Percentiles rank a stretch among this genome's conserved stretches.
Conservation (phyloP, 2,113 vertebrate species). For the Dicentrarchus labrax region DNA sequence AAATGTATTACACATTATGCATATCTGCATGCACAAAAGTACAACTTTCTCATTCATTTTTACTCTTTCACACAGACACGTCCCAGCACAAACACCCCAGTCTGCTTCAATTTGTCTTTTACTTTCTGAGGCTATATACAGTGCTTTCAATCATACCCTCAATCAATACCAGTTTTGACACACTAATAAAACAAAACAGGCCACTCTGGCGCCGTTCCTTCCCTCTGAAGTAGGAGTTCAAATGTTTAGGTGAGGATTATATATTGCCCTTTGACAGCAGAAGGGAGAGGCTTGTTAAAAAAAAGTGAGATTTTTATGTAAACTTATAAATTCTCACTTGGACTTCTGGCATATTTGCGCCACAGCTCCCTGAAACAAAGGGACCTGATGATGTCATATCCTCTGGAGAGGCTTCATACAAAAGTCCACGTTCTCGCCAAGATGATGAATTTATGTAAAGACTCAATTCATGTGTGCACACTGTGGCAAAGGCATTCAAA, state of each 20-base stretch:
- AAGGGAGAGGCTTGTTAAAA: constrained; percentile 46
- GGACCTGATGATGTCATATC: constrained; percentile 63
- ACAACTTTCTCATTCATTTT: constrained; percentile 17
- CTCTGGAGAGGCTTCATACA: constrained; percentile 53
- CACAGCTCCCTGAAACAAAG: constrained; percentile 45
- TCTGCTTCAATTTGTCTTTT: constrained; percentile 48
- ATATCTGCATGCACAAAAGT: neutral
- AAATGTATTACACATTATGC: neutral
- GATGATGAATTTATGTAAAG: constrained; percentile 62
- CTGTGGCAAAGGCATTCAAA: constrained; percentile 8
- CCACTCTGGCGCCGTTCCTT: constrained; percentile 51
- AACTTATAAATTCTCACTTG: constrained; percentile 57
- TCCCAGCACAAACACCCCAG: neutral
- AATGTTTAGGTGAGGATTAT: constrained; percentile 68
- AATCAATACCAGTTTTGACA: constrained; percentile 75
- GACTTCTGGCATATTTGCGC: constrained; percentile 16
- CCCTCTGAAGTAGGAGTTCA: constrained; percentile 63
- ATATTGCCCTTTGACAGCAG: constrained; percentile 57
- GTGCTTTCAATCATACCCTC: constrained; percentile 60
- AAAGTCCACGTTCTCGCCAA: constrained; percentile 37
- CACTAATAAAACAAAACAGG: constrained; percentile 68
- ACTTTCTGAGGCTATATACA: constrained; percentile 29
- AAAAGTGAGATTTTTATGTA: constrained; percentile 60
- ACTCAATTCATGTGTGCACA: constrained; percentile 18
- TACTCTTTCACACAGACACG: constrained; percentile 5